Percentiles rank a stretch among this genome's conserved stretches.
phyloP scores from a whole-genome alignment of 2,797 vertebrate genomes.

The Danio aesculapii region DNA sequence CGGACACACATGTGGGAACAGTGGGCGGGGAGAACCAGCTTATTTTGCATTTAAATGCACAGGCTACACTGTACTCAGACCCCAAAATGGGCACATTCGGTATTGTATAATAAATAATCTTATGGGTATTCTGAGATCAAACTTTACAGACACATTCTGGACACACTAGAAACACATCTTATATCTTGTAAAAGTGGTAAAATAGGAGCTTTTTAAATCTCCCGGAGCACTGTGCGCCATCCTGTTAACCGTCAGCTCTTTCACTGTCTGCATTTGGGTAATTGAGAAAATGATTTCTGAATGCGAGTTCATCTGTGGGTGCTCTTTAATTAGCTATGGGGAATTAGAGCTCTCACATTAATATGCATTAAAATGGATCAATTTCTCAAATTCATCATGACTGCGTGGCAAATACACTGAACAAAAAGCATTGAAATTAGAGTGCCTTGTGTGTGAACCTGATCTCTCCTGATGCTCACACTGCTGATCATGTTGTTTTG shows the following conservation, averaged over 20 bases:
- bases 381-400: conserved; percentile 63
- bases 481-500: conserved; percentile 65
- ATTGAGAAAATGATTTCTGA: conserved; percentile 69
- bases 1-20: no score
- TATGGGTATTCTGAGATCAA: no score
- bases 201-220: not conserved
- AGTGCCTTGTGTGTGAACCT: conserved; percentile 51
- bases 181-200: no score
- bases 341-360: conserved; percentile 69
- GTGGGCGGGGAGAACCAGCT: no score
- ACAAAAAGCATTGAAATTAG: conserved; percentile 63
- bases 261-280: conserved; percentile 65
- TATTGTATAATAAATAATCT: no score
- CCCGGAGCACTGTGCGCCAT: no score
- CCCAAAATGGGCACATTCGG: no score
- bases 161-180: no score
- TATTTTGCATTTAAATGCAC: no score
- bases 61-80: no score
- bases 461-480: conserved; percentile 70
- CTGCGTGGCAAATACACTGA: conserved; percentile 61
- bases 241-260: conserved; percentile 28
- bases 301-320: conserved; percentile 66
- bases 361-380: conserved; percentile 73
- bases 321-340: conserved; percentile 72
- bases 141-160: no score